Conservation (phyloP, 2,113 vertebrate genomes). For the Henicopernis longicauda region DNA sequence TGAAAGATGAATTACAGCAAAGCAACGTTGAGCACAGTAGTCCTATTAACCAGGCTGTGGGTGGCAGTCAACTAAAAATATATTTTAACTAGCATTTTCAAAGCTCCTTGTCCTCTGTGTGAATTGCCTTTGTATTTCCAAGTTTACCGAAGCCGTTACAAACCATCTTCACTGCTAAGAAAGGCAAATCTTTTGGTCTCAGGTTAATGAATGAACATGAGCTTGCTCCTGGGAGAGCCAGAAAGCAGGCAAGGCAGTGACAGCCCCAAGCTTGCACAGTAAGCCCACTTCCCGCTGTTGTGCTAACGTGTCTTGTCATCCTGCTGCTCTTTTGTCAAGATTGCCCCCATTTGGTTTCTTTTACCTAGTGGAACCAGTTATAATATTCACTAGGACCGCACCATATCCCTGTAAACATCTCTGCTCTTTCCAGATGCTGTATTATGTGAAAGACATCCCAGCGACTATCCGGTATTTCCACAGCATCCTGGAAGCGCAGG, state of each 20-base stretch:
- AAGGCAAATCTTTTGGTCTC: background rate
- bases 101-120: background rate
- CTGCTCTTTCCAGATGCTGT: constrained; percentile 77
- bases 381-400: background rate
- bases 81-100: background rate
- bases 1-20: constrained; percentile 5
- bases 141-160: background rate
- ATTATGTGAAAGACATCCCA: constrained; percentile 84
- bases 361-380: background rate
- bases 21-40: constrained; percentile 4
- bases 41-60: constrained; percentile 32
- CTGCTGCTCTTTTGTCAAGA: background rate
- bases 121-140: constrained; percentile 12
- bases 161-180: background rate
- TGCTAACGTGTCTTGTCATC: fast-evolving
- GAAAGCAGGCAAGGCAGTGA: background rate
- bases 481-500: constrained; percentile 77
- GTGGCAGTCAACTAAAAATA: constrained; percentile 11
- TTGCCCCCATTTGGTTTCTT: background rate
- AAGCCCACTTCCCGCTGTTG: background rate
- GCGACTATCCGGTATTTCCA: constrained; percentile 83
- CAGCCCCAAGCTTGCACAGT: background rate
- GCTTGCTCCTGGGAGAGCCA: background rate
- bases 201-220: background rate
- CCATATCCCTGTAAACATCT: background rate